These are phyloP conservation scores for Caenorhabditis sp. DNA, from an alignment of 2,888 invertebrate genomes.

Conservation along the genomic window DNA sequence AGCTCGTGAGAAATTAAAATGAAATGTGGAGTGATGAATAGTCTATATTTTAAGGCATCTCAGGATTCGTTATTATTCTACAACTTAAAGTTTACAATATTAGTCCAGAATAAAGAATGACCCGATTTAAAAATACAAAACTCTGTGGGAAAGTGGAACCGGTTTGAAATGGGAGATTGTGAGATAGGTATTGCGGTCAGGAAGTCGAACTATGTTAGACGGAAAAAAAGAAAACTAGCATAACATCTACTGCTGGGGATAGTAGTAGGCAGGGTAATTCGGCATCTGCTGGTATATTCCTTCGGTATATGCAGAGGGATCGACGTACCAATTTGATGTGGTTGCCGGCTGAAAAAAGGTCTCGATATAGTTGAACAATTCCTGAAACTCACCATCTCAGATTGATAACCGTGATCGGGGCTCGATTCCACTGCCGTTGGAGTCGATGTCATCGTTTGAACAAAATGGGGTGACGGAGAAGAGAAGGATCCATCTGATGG, in stretches of 20 bases:
- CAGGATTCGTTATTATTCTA: too few species aligned
- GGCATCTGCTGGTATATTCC: neutral
- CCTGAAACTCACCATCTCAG: conserved; percentile 17
- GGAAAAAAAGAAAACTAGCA: conserved; percentile 8
- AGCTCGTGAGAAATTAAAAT: too few species aligned
- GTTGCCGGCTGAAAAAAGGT: neutral
- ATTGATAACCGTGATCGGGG: conserved; percentile 12
- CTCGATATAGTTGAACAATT: neutral
- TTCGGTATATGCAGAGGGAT: conserved; percentile 5
- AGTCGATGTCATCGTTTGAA: conserved; percentile 16
- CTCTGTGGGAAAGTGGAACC: conserved; percentile 6
- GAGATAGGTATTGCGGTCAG: too few species aligned
- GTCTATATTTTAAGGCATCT: too few species aligned
- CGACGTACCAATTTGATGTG: conserved; percentile 6
- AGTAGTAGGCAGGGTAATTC: neutral
- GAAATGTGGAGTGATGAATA: too few species aligned
- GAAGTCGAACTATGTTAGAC: neutral
- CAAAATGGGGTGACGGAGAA: conserved; percentile 36
- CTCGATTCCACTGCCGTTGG: conserved; percentile 24
- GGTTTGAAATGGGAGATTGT: neutral
- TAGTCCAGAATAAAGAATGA: conserved; percentile 32
- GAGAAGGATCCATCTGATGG: conserved; percentile 51
- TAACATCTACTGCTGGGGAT: conserved; percentile 11
- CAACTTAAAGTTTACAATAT: conserved; percentile 30
- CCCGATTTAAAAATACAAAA: conserved; percentile 21